phyloP scores from a whole-genome alignment of 2,113 vertebrate species.

The Trinectes maculatus region DNA sequence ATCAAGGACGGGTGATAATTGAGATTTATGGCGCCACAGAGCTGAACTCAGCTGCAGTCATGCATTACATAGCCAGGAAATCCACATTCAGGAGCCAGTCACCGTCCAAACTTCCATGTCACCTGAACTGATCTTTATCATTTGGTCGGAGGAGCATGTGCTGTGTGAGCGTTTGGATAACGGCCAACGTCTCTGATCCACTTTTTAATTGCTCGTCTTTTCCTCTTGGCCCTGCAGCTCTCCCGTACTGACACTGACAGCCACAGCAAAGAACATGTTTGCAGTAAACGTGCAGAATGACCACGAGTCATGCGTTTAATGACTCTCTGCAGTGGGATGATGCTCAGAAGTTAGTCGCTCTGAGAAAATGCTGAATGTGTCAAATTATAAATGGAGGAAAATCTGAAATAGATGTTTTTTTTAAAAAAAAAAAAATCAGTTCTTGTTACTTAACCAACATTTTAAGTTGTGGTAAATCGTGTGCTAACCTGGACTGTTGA shows the following conservation, averaged over 20 bases:
- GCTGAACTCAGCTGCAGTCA: constrained; percentile 38
- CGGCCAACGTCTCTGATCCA: constrained; percentile 38
- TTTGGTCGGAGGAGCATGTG: constrained; percentile 27
- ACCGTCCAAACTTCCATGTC: constrained; percentile 18
- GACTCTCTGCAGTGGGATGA: constrained; percentile 23
- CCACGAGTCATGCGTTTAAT: constrained; percentile 45
- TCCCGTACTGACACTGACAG: constrained; percentile 24
- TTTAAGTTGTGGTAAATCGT: too few species aligned
- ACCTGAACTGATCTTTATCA: constrained; percentile 33
- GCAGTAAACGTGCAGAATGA: constrained; percentile 41
- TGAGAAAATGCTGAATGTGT: too few species aligned
- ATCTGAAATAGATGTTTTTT: too few species aligned
- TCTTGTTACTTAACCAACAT: too few species aligned
- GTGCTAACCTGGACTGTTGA: too few species aligned
- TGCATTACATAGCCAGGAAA: neutral
- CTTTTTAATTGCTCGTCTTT: constrained; percentile 39
- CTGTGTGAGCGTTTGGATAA: constrained; percentile 21
- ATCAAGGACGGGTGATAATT: constrained; percentile 40
- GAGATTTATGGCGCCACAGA: constrained; percentile 47
- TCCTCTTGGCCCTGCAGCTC: constrained; percentile 8
- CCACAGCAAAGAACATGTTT: constrained; percentile 51
- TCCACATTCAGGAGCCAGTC: constrained; percentile 15
- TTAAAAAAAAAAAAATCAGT: neutral
- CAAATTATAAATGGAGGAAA: neutral
- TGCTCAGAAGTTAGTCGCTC: neutral